Base-by-base conservation (phyloP, 2,797 vertebrate species). In the Diceros bicornis region DNA sequence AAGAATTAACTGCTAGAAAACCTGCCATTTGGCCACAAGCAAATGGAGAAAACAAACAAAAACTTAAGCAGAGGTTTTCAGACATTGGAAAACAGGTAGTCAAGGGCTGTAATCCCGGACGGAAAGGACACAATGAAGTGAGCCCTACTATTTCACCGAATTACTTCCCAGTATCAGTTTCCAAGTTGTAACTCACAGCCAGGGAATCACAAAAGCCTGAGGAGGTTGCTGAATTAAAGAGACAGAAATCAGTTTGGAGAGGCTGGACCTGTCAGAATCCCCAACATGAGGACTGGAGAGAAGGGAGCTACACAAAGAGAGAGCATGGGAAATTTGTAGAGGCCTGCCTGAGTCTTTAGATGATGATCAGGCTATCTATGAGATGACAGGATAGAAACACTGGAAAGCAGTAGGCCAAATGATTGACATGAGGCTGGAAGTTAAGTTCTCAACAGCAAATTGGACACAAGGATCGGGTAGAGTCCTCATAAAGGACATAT, bases 291-390 rank as follows among this genome's bases (percentile, higher is more conserved):
- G 29, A 25, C 21, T 44, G 50, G 25, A 69, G 25, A 69, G 12
- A 3, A 72, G 52, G 37, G 27, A 59, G 7, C 4, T 32, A 12
- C 4, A 55, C 0, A 41, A 7, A 55, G 16, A 55, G 4, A 9
- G 11, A 13, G 2, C 21, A 37, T 1, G 61, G 29, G 16, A 47
- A 3, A 47, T 72, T 7, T 87, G 21, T 17, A 86, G 20, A 25
- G 9, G 20, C 20, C 20, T 23, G 10, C 12, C 37, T 74, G 6
- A 72, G 16, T 17, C 8, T 37, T n/a, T 44, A 16, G 71, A 64
- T 18, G 11, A 8, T 17, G 9, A 69, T 62, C 11, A 0, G 2
- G 21, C 37, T 32, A 69, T 2, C 0, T 37, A 11, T 17, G 2
- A 75, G 37, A 55, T 9, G 20, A 4, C 6, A 57, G 69, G 20